A percentile compares a stretch with the other conserved stretches of the same genome.
phyloP scores from a whole-genome alignment of 2,797 vertebrate genomes.

The Phalloptychus januarius region DNA sequence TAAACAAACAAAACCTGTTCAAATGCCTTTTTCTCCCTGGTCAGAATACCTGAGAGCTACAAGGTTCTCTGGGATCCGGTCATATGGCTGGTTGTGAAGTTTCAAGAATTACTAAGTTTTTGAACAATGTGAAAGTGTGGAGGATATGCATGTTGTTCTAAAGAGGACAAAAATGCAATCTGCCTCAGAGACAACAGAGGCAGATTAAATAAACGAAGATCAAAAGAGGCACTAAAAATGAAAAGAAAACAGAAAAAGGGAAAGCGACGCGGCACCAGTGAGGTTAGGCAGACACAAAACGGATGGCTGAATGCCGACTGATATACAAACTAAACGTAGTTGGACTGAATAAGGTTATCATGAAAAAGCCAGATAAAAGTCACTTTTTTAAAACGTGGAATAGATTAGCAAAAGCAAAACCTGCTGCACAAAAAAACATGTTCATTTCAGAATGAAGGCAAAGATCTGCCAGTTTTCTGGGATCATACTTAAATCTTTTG shows the following conservation, averaged over 20 bases:
- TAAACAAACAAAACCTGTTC: constrained; percentile 57
- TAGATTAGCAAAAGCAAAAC: background rate
- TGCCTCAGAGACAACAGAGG: background rate
- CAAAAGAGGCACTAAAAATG: background rate
- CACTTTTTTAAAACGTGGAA: background rate
- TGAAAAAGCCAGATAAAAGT: background rate
- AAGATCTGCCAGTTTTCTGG: background rate
- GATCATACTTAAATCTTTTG: background rate
- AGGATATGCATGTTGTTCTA: background rate
- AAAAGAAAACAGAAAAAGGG: background rate
- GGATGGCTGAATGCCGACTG: background rate
- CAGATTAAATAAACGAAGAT: background rate
- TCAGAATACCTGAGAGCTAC: constrained; percentile 60
- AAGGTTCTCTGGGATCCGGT: constrained; percentile 56
- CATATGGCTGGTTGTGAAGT: constrained; percentile 21
- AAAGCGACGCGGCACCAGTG: background rate
- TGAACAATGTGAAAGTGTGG: background rate
- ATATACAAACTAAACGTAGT: background rate
- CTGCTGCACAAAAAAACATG: background rate
- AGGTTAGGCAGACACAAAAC: background rate
- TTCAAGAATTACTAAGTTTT: constrained; percentile 17
- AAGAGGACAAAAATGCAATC: constrained; percentile 20
- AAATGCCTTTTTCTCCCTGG: constrained; percentile 63
- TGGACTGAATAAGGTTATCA: background rate
- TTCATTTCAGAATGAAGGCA: background rate